Evolutionary conservation across 2,888 invertebrate genomes (phyloP).

Genomic region (Idaea aversata): DNA sequence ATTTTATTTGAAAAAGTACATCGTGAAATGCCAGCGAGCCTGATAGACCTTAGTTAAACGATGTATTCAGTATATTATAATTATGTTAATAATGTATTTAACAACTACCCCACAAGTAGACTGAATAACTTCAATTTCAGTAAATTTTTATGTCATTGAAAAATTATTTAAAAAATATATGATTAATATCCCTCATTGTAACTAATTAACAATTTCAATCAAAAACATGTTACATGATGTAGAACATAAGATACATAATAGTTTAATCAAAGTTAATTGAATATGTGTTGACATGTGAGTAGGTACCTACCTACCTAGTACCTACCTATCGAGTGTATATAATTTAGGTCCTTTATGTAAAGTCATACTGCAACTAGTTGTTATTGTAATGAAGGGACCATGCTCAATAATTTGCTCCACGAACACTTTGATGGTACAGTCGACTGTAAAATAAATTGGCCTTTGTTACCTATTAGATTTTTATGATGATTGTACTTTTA

Average conservation of each 20-base stretch:
- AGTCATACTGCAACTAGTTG: constrained; percentile 19
- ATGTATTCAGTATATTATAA: background rate
- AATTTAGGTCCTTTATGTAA: constrained; percentile 15
- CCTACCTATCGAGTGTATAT: constrained; percentile 13
- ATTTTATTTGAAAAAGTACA: no score
- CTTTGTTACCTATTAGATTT: background rate
- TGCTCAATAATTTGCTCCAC: constrained; percentile 12
- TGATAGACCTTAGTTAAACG: background rate
- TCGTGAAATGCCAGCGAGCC: no score
- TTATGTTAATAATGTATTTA: background rate
- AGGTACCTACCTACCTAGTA: constrained; percentile 10
- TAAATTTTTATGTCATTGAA: background rate
- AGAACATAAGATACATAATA: background rate
- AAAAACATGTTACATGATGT: background rate
- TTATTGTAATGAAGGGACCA: constrained; percentile 16
- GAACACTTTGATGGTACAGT: constrained; percentile 3
- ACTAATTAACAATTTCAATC: background rate
- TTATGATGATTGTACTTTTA: background rate
- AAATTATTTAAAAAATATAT: no score
- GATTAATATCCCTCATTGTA: background rate
- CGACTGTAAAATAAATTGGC: background rate
- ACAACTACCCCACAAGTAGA: background rate
- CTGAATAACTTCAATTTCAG: background rate
- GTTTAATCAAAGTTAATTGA: constrained; percentile 13
- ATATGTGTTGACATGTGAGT: constrained; percentile 18